phyloP scores from a whole-genome alignment of 2,797 vertebrate species.

The Tokudaia muenninki region DNA sequence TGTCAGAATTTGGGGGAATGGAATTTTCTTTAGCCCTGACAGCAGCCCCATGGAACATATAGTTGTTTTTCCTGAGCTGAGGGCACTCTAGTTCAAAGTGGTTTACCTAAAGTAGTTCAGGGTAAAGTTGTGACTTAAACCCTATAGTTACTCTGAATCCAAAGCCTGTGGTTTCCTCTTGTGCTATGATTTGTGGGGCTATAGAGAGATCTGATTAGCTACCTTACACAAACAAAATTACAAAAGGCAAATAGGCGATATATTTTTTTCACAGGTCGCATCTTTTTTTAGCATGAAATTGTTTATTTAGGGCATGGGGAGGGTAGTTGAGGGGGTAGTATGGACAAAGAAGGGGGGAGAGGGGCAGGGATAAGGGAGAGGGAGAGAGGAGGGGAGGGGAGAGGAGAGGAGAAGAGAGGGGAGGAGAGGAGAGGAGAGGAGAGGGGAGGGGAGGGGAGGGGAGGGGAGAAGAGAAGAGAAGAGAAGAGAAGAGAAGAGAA shows the following conservation, averaged over 20 bases:
- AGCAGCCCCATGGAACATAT: neutral
- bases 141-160: neutral
- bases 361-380: too few species aligned
- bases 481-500: too few species aligned
- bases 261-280: neutral
- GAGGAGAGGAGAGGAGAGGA: too few species aligned
- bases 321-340: too few species aligned
- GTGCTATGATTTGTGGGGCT: neutral
- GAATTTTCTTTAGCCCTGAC: neutral
- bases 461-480: too few species aligned
- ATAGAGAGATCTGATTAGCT: neutral
- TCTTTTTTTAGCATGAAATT: neutral
- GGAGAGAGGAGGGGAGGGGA: too few species aligned
- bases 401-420: too few species aligned
- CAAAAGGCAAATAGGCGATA: neutral
- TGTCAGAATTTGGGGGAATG: neutral
- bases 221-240: conserved; percentile 4
- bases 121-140: neutral
- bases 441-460: too few species aligned
- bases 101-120: neutral
- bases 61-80: neutral
- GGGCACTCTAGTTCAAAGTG: neutral
- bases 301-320: too few species aligned
- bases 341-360: too few species aligned
- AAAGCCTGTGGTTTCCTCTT: neutral